Evolutionary conservation across 1,140 invertebrate species (phyloP).

Genomic region (Charaxes varanes): DNA sequence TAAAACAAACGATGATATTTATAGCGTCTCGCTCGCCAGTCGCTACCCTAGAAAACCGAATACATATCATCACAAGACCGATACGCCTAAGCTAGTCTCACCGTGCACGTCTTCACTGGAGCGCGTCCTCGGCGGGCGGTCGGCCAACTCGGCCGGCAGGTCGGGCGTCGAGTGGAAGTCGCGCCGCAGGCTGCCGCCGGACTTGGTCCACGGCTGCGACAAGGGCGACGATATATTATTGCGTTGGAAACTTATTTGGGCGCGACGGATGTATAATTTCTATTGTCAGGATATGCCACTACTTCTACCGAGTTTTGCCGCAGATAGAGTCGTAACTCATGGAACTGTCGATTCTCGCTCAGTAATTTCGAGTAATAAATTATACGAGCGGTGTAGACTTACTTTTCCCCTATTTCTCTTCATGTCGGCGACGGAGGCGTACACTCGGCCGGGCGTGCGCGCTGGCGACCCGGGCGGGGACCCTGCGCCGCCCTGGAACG

Average conservation of each 20-base stretch:
- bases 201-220: constrained; percentile 53
- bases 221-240: background rate
- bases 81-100: too few species aligned
- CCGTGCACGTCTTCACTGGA: constrained; percentile 86
- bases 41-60: too few species aligned
- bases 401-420: constrained; percentile 88
- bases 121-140: constrained; percentile 73
- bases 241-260: background rate
- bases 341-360: too few species aligned
- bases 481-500: constrained; percentile 80
- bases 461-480: constrained; percentile 80
- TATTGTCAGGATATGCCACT: background rate
- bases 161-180: constrained; percentile 94
- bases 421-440: constrained; percentile 96
- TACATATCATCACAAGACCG: too few species aligned
- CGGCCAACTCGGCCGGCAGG: constrained; percentile 69
- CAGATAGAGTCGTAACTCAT: too few species aligned
- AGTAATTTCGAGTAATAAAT: too few species aligned
- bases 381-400: background rate
- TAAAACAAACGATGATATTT: too few species aligned
- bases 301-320: too few species aligned
- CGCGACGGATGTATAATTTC: background rate
- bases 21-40: too few species aligned
- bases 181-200: constrained; percentile 78
- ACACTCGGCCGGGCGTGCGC: constrained; percentile 80